These are phyloP conservation scores for Periophthalmus magnuspinnatus DNA, from an alignment of 2,797 vertebrate species.

Conservation along the genomic window DNA sequence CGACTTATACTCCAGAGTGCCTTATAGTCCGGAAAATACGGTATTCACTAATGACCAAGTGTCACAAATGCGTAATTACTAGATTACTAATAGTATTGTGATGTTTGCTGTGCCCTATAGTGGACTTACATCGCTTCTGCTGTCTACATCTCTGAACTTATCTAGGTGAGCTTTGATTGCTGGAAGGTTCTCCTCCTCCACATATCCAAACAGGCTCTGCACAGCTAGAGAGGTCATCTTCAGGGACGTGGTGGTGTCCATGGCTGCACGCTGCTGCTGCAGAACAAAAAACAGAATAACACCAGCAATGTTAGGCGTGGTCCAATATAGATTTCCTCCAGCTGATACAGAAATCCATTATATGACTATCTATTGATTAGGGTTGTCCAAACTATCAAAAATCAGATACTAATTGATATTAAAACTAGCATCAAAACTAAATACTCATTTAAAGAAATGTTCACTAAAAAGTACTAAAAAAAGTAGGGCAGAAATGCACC, in stretches of 20 bases:
- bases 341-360: background rate
- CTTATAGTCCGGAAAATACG: too few relatives aligned
- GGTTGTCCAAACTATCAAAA: too few relatives aligned
- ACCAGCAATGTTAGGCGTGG: background rate
- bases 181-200: slow-evolving; percentile 93
- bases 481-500: too few relatives aligned
- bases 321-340: too few relatives aligned
- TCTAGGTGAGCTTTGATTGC: slow-evolving; percentile 91
- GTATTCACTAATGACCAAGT: background rate
- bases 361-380: background rate
- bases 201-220: slow-evolving; percentile 90
- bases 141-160: slow-evolving; percentile 93
- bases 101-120: background rate
- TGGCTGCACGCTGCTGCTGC: slow-evolving; percentile 51
- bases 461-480: too few relatives aligned
- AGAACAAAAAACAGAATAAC: slow-evolving; percentile 2
- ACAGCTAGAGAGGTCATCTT: slow-evolving; percentile 89
- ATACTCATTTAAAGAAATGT: too few relatives aligned
- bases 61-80: background rate
- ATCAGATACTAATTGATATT: too few relatives aligned
- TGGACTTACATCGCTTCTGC: slow-evolving; percentile 89
- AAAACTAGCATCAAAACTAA: too few relatives aligned
- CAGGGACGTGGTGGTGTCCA: slow-evolving; percentile 78
- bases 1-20: too few relatives aligned
- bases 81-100: background rate